Conservation (phyloP, 1,140 invertebrate species). For the Lasioglossum albipes region DNA sequence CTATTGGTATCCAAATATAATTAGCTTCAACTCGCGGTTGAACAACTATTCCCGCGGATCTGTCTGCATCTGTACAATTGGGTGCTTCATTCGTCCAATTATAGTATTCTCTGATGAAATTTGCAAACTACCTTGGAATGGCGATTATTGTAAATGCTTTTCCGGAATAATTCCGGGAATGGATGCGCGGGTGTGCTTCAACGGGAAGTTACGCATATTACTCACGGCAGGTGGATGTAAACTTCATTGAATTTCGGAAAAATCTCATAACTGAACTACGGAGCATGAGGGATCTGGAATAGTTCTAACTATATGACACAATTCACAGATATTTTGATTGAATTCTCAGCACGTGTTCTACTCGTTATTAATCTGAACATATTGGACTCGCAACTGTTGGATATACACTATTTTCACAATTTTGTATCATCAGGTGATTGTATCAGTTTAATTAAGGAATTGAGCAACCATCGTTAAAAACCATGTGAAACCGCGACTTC, state of each 20-base stretch:
- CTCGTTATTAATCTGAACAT: too few species aligned
- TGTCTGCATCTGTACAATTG: conserved; percentile 23
- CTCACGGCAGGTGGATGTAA: neutral
- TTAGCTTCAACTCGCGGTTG: conserved; percentile 30
- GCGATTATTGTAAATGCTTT: conserved; percentile 46
- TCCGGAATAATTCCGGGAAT: conserved; percentile 28
- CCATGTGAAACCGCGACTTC: too few species aligned
- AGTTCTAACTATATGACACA: too few species aligned
- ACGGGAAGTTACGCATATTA: neutral
- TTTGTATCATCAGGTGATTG: too few species aligned
- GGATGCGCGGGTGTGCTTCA: neutral
- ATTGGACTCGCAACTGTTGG: too few species aligned
- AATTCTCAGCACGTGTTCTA: too few species aligned
- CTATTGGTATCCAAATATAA: conserved; percentile 25
- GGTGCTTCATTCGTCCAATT: conserved; percentile 45
- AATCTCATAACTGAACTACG: neutral
- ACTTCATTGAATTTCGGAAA: neutral
- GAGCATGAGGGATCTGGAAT: neutral
- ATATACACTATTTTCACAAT: too few species aligned
- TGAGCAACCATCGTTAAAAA: too few species aligned
- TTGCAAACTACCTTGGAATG: conserved; percentile 39
- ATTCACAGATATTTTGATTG: too few species aligned
- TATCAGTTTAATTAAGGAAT: too few species aligned
- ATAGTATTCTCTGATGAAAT: conserved; percentile 36
- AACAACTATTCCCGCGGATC: conserved; percentile 25